These are phyloP conservation scores for Oscheius onirici DNA, from an alignment of 2,888 invertebrate species.

Conservation along the genomic window DNA sequence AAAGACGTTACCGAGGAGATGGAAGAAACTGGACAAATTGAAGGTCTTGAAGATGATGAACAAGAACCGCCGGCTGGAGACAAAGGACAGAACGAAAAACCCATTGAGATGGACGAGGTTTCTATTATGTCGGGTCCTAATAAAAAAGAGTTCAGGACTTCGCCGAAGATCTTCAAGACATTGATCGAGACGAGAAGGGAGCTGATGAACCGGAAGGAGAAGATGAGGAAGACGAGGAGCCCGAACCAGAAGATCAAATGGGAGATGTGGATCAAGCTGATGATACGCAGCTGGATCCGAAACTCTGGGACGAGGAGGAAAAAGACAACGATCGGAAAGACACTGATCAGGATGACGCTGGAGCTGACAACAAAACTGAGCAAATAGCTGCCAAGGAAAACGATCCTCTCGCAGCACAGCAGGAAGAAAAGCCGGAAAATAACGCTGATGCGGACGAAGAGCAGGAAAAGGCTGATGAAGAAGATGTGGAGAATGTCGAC, in stretches of 20 bases:
- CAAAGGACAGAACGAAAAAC: slow-evolving; percentile 62
- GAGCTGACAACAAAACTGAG: slow-evolving; percentile 57
- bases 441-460: slow-evolving; percentile 77
- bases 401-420: slow-evolving; percentile 71
- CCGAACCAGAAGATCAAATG: slow-evolving; percentile 57
- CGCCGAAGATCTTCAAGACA: slow-evolving; percentile 66
- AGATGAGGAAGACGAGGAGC: slow-evolving; percentile 54
- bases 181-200: slow-evolving; percentile 74
- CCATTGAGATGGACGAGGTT: slow-evolving; percentile 71
- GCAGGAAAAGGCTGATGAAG: slow-evolving; percentile 61
- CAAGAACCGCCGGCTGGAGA: slow-evolving; percentile 79
- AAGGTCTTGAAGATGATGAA: slow-evolving; percentile 75
- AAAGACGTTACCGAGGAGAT: slow-evolving; percentile 94
- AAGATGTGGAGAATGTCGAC: slow-evolving; percentile 52
- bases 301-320: slow-evolving; percentile 90
- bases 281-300: slow-evolving; percentile 87
- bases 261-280: slow-evolving; percentile 76
- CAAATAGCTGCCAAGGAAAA: slow-evolving; percentile 74
- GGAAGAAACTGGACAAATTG: slow-evolving; percentile 76
- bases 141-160: slow-evolving; percentile 49
- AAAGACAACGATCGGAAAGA: slow-evolving; percentile 73
- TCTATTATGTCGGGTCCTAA: neutral
- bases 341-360: slow-evolving; percentile 75
- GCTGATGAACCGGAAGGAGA: slow-evolving; percentile 78
- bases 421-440: slow-evolving; percentile 81